Conservation (phyloP, 2,113 vertebrate genomes). For the Silurus glanis region DNA sequence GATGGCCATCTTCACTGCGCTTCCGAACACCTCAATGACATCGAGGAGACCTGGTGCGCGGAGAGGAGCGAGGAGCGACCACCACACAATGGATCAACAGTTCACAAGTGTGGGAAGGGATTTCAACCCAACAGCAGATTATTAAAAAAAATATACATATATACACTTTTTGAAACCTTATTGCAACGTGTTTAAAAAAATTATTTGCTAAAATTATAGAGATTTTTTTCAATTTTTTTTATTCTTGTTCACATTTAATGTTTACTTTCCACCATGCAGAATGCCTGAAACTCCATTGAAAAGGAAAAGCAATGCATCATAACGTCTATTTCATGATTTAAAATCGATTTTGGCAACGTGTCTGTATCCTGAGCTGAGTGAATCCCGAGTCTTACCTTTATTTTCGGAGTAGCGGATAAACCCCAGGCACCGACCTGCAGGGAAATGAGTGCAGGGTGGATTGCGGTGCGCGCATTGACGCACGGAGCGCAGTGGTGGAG, state of each 20-base stretch:
- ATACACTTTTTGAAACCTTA: too few species aligned
- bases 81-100: constrained; percentile 1
- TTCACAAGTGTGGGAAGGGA: background rate
- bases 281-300: background rate
- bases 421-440: constrained; percentile 32
- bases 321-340: background rate
- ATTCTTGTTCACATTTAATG: background rate
- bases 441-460: constrained; percentile 18
- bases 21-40: constrained; percentile 73
- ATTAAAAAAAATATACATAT: background rate
- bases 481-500: constrained; percentile 29
- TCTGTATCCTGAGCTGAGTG: background rate
- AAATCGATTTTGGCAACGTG: too few species aligned
- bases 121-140: background rate
- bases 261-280: background rate
- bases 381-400: constrained; percentile 55
- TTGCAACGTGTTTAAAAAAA: too few species aligned
- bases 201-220: background rate
- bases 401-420: constrained; percentile 56
- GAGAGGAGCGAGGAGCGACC: background rate
- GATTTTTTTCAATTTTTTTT: background rate
- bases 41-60: constrained; percentile 72
- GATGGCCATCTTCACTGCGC: constrained; percentile 80
- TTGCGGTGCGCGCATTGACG: constrained; percentile 17
- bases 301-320: background rate